A percentile compares a stretch with the other conserved stretches of the same genome.
These are phyloP conservation scores for Eilema griseolum DNA, from an alignment of 2,888 invertebrate species.

Conservation along the genomic window DNA sequence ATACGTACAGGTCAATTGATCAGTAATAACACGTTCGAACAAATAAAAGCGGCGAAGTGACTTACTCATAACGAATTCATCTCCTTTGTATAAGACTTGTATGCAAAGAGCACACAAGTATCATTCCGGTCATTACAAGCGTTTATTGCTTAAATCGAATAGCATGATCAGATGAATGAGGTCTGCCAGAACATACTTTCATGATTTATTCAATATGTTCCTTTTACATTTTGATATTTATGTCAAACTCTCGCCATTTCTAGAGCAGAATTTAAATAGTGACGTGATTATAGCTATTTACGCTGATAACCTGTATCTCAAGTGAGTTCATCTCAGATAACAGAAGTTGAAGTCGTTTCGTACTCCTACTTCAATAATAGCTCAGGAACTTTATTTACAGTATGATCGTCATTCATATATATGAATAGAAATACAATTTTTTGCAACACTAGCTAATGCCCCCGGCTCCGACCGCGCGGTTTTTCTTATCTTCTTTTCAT, in stretches of 20 bases:
- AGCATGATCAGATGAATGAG: background rate
- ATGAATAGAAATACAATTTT: too few species aligned
- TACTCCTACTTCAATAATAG: background rate
- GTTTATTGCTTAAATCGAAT: background rate
- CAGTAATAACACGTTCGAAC: background rate
- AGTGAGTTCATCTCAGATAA: background rate
- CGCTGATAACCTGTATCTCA: background rate
- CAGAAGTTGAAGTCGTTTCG: conserved; percentile 1
- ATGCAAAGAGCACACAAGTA: background rate
- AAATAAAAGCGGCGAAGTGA: background rate
- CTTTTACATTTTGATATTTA: conserved; percentile 5
- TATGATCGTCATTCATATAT: too few species aligned
- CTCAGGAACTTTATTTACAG: background rate
- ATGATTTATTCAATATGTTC: background rate
- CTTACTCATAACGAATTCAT: background rate
- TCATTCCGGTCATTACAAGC: background rate
- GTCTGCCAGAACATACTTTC: background rate
- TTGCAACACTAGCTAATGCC: too few species aligned
- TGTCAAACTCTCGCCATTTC: background rate
- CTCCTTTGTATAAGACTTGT: background rate
- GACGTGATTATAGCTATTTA: background rate
- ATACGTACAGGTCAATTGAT: background rate
- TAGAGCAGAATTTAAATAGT: conserved; percentile 13
- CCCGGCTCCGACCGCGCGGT: too few species aligned
- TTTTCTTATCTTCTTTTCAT: too few species aligned